phyloP scores from a whole-genome alignment of 2,888 invertebrate species.

The Lysandra bellargus region DNA sequence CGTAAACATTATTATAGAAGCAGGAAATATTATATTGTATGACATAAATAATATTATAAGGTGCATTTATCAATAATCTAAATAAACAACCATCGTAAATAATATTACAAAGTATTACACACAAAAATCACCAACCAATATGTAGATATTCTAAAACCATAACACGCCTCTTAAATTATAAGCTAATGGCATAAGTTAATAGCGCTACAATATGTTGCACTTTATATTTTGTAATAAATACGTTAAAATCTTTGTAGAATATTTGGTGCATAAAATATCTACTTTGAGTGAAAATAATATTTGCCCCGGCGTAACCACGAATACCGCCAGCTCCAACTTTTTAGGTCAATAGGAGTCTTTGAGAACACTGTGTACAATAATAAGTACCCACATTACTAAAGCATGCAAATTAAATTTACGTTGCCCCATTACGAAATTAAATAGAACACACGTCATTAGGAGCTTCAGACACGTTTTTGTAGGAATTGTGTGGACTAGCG shows the following conservation, averaged over 20 bases:
- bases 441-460: conserved; percentile 6
- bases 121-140: not conserved
- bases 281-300: conserved; percentile 27
- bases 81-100: too few species aligned
- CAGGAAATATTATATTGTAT: too few species aligned
- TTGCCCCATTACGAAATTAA: conserved; percentile 1
- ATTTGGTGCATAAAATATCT: conserved; percentile 26
- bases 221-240: conserved; percentile 15
- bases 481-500: not conserved
- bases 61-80: not conserved
- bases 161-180: not conserved
- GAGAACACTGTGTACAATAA: conserved; percentile 21
- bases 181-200: not conserved
- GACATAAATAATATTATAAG: too few species aligned
- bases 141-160: not conserved
- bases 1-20: too few species aligned
- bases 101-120: too few species aligned
- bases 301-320: conserved; percentile 14
- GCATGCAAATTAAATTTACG: conserved; percentile 17
- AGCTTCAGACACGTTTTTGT: not conserved
- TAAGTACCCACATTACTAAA: conserved; percentile 3
- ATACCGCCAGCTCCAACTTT: conserved; percentile 24
- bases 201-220: not conserved
- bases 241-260: conserved; percentile 12
- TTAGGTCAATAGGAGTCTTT: conserved; percentile 19